Conservation (phyloP, 2,113 vertebrate species). For the Nymphicus hollandicus region DNA sequence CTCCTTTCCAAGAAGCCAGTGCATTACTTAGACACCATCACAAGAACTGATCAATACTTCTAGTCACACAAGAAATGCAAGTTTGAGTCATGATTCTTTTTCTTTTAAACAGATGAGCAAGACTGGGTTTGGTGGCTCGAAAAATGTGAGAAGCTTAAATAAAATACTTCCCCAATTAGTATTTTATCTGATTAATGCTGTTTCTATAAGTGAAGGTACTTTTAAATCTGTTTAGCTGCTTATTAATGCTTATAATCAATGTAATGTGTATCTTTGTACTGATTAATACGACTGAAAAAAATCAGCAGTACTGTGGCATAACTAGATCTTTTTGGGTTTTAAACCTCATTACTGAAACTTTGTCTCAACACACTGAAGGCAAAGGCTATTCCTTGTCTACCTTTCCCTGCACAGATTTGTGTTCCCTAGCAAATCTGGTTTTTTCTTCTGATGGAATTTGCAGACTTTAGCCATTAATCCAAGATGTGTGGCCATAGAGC, state of each 20-base stretch:
- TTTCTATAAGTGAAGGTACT: constrained; percentile 3
- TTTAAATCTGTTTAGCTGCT: not conserved
- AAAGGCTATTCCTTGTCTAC: not conserved
- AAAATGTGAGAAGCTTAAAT: not conserved
- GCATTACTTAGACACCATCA: not conserved
- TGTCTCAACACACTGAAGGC: not conserved
- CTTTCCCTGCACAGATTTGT: not conserved
- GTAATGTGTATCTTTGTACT: not conserved
- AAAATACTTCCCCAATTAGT: not conserved
- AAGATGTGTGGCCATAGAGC: not conserved
- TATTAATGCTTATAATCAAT: not conserved
- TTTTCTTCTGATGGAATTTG: not conserved
- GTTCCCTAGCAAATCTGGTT: not conserved
- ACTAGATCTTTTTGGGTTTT: not conserved
- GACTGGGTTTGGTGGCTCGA: not conserved
- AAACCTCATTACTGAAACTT: not conserved
- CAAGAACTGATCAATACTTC: not conserved
- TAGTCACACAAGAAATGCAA: not conserved
- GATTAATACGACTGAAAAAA: not conserved
- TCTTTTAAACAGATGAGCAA: not conserved
- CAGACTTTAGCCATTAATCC: not conserved
- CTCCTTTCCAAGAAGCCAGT: not conserved
- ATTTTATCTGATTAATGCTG: not conserved
- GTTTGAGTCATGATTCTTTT: not conserved
- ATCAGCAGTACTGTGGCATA: not conserved